Base-by-base conservation (phyloP, 2,113 vertebrate species). In the Anguilla japonica region DNA sequence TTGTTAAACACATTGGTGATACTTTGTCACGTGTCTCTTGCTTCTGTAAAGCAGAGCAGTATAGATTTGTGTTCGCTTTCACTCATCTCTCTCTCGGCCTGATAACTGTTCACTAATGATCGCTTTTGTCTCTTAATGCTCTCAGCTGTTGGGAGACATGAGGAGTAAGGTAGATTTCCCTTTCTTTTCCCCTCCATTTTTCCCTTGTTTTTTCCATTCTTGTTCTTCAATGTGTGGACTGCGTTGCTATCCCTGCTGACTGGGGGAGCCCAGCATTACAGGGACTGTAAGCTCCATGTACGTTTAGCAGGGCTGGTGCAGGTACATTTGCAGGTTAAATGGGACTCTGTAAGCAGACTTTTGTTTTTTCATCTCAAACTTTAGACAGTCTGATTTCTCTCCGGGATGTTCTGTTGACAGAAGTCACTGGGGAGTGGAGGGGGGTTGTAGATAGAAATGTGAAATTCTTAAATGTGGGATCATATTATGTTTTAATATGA, bases 71-170 rank as follows among this genome's bases (percentile, higher is more conserved):
- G n/a, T 75, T 63, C 60, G 22, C 2, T 29, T n/a, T 75, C 20
- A 75, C 29, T 75, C 60, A 46, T 20, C 26, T 75, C 71, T 75
- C 6, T 34, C 26, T 39, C 56, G 39, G 13, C 53, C 16, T 4
- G 39, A 14, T 53, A 81, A 75, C 63, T 11, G 22, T 34, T 83
- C 20, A 91, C 92, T 93, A 93, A 95, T 90, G 90, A 85, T 81
- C 89, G 87, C 71, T 94, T 93, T 91, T 91, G 89, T 93, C 92
- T 94, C 93, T 96, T 94, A 96, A 96, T 93, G 98, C 98, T 96
- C 93, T 97, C 98, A 99, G 98, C 97, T 99, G 95, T 98, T 99
- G 96, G 98, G 98, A 98, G 98, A 99, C 97, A 97, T 97, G 93
- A 96, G 97, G 94, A 98, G 97, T 91, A 99, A 99, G 98, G 98